phyloP scores from a whole-genome alignment of 2,113 vertebrate genomes.

The Aplodontia rufa region DNA sequence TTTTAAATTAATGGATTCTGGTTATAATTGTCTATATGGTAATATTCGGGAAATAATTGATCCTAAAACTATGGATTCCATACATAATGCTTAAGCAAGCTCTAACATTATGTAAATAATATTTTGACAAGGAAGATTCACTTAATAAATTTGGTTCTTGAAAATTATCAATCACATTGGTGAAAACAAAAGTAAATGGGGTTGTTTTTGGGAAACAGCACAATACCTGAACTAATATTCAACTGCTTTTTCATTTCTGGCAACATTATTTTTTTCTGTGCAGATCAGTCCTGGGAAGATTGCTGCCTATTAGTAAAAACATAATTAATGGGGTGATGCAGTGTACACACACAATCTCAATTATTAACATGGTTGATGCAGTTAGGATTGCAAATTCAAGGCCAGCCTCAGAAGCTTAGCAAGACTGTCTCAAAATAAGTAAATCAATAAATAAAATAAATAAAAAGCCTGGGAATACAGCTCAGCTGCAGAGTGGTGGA shows the following conservation, averaged over 20 bases:
- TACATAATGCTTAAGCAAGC: background rate
- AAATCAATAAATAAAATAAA: no score
- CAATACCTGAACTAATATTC: background rate
- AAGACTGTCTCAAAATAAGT: no score
- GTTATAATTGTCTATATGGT: background rate
- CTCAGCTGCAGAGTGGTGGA: no score
- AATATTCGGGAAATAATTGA: background rate
- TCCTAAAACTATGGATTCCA: background rate
- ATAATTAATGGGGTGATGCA: background rate
- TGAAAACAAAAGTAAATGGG: background rate
- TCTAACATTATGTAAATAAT: background rate
- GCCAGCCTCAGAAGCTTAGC: no score
- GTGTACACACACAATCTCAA: no score
- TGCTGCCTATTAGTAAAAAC: background rate
- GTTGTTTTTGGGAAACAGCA: background rate
- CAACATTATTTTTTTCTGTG: background rate
- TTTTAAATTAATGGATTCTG: background rate
- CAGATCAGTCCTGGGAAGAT: background rate
- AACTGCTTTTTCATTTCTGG: background rate
- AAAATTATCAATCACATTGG: background rate
- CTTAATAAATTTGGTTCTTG: background rate
- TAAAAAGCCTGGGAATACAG: no score
- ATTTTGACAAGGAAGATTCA: background rate
- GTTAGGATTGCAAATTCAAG: no score
- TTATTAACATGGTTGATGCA: no score